Base-by-base conservation (phyloP, 2,888 invertebrate genomes). In the Megaustenia siamemsis region DNA sequence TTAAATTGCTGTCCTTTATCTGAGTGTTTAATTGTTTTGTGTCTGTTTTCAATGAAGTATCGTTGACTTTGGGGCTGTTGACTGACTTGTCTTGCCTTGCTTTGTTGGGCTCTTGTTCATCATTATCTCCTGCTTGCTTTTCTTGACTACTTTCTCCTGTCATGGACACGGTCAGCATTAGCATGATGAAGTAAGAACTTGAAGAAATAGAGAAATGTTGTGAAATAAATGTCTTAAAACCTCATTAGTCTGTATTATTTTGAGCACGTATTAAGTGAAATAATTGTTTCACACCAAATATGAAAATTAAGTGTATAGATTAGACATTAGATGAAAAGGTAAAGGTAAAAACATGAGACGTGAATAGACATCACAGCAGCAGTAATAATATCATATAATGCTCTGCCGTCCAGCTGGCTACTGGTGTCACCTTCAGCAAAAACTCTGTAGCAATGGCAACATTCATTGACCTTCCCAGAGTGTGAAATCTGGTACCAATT, bases 101-200 rank as follows among this genome's bases (percentile, higher is more conserved):
- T 82, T 75, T 83, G 83, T 63, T 68, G 83, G 53, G 21, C 66
- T 56, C 69, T 78, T 63, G 66, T 66, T 82, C 49, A 49, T 49
- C 86, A 68, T 75, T 83, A 68, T 71, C 60, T 78, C 82, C 32
- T 78, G 45, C 82, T 86, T 82, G 77, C 53, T 69, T 78, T 82
- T 49, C 73, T 76, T 82, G 82, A 73, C 75, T 56, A 66, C 53
- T 60, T 60, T 68, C 53, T 82, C 53, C 78, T 77, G 69, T 78
- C 45, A 63, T 38, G 60, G 78, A 78, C 78, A 78, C 28, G 63
- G 56, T 24, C 43, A 78, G 43, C 35, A 73, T 45, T 49, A 69
- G 69, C 18, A 56, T 18, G 38, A 75, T 56, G 43, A 3, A 73
- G 43, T 60, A 21, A 73, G 76, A 18, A 38, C 28, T 15, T 49